phyloP scores from a whole-genome alignment of 1,140 invertebrate species.

The Daktulosphaira vitifoliae region DNA sequence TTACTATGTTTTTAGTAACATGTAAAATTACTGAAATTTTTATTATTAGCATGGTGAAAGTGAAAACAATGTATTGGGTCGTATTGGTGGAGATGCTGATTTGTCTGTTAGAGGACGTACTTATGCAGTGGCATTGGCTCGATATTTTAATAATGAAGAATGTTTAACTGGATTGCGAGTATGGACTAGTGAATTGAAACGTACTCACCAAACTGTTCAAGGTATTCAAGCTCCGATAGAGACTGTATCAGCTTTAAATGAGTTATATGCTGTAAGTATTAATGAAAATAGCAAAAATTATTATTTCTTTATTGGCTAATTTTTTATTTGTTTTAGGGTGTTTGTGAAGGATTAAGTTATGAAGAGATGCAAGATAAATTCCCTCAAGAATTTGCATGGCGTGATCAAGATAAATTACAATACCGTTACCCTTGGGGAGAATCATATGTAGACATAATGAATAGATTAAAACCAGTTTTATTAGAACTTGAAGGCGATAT shows the following conservation, averaged over 20 bases:
- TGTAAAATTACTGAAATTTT: slow-evolving; percentile 35
- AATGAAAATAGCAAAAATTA: background rate
- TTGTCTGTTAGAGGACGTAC: slow-evolving; percentile 68
- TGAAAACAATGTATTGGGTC: slow-evolving; percentile 79
- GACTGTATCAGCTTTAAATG: slow-evolving; percentile 71
- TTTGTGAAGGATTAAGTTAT: slow-evolving; percentile 87
- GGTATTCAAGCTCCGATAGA: slow-evolving; percentile 71
- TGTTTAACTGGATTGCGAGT: slow-evolving; percentile 62
- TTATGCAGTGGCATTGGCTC: slow-evolving; percentile 67
- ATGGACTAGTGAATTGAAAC: slow-evolving; percentile 76
- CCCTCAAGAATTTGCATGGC: slow-evolving; percentile 81
- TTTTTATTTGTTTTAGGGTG: slow-evolving; percentile 54
- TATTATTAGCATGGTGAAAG: slow-evolving; percentile 77
- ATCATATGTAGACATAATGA: slow-evolving; percentile 79
- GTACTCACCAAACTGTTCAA: slow-evolving; percentile 79
- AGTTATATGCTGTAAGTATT: slow-evolving; percentile 62
- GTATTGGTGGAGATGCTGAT: slow-evolving; percentile 80
- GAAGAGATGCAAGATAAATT: slow-evolving; percentile 85
- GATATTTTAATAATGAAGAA: slow-evolving; percentile 59
- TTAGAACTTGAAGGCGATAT: slow-evolving; percentile 66
- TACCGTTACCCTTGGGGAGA: slow-evolving; percentile 90
- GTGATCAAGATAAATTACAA: slow-evolving; percentile 84
- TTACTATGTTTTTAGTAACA: background rate
- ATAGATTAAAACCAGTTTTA: slow-evolving; percentile 68
- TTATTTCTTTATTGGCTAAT: background rate